Evolutionary conservation across 2,113 vertebrate genomes (phyloP).

Genomic region (Ptilonorhynchus violaceus): DNA sequence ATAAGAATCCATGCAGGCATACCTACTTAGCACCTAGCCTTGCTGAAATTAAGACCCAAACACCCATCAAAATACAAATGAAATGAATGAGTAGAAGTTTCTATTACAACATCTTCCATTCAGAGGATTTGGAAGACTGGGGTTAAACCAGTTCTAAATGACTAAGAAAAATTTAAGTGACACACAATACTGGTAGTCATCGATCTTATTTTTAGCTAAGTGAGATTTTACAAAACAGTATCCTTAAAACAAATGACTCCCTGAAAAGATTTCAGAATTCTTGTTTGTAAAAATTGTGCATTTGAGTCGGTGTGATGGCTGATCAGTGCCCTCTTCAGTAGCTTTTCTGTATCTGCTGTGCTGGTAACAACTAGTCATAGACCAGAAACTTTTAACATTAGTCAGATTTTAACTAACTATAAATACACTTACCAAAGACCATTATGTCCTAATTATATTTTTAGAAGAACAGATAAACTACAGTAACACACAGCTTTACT

Average conservation of each 20-base stretch:
- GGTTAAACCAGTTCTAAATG: neutral
- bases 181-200: neutral
- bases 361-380: neutral
- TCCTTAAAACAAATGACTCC: neutral
- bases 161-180: neutral
- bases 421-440: neutral
- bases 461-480: neutral
- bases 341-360: neutral
- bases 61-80: neutral
- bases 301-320: neutral
- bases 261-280: neutral
- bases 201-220: neutral
- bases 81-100: neutral
- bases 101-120: neutral
- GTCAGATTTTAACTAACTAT: neutral
- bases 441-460: neutral
- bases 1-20: neutral
- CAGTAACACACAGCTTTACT: neutral
- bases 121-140: neutral
- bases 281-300: neutral
- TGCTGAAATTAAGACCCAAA: neutral
- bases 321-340: conserved; percentile 23
- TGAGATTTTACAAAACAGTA: neutral
- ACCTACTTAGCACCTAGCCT: neutral
- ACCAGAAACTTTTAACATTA: neutral